Conservation (phyloP, 2,113 vertebrate genomes). For the Sander lucioperca region DNA sequence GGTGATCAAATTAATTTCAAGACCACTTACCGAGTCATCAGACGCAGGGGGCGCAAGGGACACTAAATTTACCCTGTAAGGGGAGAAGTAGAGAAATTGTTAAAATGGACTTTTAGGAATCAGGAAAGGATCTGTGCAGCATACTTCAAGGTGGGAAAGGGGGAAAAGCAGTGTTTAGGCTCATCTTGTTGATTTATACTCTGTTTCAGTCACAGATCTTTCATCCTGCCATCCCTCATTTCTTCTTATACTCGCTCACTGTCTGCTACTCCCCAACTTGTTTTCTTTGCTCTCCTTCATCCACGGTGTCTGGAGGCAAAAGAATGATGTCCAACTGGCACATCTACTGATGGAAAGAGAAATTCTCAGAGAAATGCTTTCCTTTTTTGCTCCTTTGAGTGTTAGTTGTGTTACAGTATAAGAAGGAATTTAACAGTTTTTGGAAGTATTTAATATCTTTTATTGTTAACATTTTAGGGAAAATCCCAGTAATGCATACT, state of each 20-base stretch:
- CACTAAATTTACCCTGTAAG: constrained; percentile 59
- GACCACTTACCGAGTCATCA: constrained; percentile 69
- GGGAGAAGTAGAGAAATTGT: constrained; percentile 35
- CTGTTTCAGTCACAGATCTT: constrained; percentile 10
- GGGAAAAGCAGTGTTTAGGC: neutral
- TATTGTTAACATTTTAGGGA: neutral
- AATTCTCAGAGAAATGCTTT: neutral
- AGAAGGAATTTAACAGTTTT: constrained; percentile 2
- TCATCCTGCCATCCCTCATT: constrained; percentile 7
- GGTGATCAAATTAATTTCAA: constrained; percentile 72
- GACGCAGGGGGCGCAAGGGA: constrained; percentile 49
- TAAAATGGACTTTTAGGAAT: constrained; percentile 42
- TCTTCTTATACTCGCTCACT: neutral
- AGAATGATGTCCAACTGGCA: constrained; percentile 35
- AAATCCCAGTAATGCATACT: neutral
- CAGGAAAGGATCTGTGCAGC: constrained; percentile 35
- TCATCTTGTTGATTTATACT: constrained; percentile 40
- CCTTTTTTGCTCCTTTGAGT: constrained; percentile 2
- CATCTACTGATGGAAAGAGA: constrained; percentile 18
- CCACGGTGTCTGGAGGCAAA: constrained; percentile 35
- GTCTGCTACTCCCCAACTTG: constrained; percentile 16
- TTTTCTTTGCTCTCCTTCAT: constrained; percentile 39
- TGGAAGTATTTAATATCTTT: neutral
- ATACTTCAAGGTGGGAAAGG: constrained; percentile 7
- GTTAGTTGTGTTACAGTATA: constrained; percentile 6